These are phyloP conservation scores for Fulmarus glacialis DNA, from an alignment of 2,113 vertebrate species.

Conservation along the genomic window DNA sequence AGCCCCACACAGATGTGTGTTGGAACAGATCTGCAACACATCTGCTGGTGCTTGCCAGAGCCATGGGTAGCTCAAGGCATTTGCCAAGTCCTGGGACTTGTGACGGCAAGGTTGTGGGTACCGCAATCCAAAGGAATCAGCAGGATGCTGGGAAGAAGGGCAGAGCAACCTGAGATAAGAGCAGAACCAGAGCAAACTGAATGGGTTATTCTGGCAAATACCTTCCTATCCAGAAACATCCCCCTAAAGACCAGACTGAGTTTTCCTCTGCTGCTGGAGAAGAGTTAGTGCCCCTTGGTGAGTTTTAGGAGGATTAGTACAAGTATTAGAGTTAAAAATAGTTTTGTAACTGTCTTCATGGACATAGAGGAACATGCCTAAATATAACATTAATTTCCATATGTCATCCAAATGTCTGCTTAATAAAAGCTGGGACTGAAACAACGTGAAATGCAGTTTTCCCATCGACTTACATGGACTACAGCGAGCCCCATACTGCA, in stretches of 20 bases:
- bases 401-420: slow-evolving; percentile 34
- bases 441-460: not conserved
- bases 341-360: slow-evolving; percentile 10
- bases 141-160: slow-evolving; percentile 29
- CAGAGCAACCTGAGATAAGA: not conserved
- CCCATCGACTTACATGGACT: not conserved
- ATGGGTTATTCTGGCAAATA: not conserved
- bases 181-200: not conserved
- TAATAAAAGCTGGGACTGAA: slow-evolving; percentile 11
- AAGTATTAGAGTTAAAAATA: slow-evolving; percentile 43
- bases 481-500: not conserved
- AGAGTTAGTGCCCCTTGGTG: slow-evolving; percentile 41
- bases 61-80: not conserved
- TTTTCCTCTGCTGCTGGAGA: not conserved
- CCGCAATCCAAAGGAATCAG: slow-evolving; percentile 21
- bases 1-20: slow-evolving; percentile 26
- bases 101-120: not conserved
- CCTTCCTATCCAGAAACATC: not conserved
- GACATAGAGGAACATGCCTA: slow-evolving; percentile 6
- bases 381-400: slow-evolving; percentile 51
- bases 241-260: not conserved
- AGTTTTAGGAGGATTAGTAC: slow-evolving; percentile 35
- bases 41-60: slow-evolving; percentile 32
- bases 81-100: slow-evolving; percentile 31
- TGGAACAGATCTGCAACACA: slow-evolving; percentile 21